These are phyloP conservation scores for Monochamus saltuarius DNA, from an alignment of 1,140 invertebrate genomes.

Conservation along the genomic window DNA sequence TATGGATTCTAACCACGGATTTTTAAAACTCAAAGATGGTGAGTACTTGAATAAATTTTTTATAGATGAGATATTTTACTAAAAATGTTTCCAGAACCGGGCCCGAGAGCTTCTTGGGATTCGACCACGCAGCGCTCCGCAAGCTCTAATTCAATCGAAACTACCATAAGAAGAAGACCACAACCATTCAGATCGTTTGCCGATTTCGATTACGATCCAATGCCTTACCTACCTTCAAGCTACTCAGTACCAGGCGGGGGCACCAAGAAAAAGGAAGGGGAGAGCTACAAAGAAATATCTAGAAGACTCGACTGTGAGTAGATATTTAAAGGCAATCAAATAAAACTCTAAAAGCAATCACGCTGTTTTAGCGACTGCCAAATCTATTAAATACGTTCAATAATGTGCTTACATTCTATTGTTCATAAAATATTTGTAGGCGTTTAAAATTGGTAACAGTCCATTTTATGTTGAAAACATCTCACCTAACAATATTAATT, in stretches of 20 bases:
- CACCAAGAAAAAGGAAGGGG: conserved; percentile 40
- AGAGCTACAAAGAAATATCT: conserved; percentile 48
- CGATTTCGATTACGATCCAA: conserved; percentile 35
- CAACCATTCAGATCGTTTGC: conserved; percentile 19
- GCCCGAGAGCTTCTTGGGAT: conserved; percentile 37
- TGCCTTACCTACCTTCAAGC: conserved; percentile 29
- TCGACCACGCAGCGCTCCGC: conserved; percentile 29
- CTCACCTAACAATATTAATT: neutral
- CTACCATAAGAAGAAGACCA: conserved; percentile 22
- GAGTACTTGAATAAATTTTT: neutral
- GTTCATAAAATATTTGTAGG: too few relatives aligned
- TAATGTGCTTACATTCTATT: neutral
- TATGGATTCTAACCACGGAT: conserved; percentile 62
- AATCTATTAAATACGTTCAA: neutral
- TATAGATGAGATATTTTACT: too few relatives aligned
- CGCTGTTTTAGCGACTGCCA: too few relatives aligned
- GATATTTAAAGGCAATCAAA: too few relatives aligned
- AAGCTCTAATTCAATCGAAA: conserved; percentile 7
- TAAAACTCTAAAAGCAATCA: too few relatives aligned
- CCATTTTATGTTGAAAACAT: too few relatives aligned
- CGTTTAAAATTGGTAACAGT: too few relatives aligned
- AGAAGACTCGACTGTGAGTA: conserved; percentile 48
- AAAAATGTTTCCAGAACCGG: conserved; percentile 23
- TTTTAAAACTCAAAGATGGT: conserved; percentile 59
- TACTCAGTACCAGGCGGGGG: conserved; percentile 31